phyloP scores from a whole-genome alignment of 2,888 invertebrate species.

The Drosophila helvetica region DNA sequence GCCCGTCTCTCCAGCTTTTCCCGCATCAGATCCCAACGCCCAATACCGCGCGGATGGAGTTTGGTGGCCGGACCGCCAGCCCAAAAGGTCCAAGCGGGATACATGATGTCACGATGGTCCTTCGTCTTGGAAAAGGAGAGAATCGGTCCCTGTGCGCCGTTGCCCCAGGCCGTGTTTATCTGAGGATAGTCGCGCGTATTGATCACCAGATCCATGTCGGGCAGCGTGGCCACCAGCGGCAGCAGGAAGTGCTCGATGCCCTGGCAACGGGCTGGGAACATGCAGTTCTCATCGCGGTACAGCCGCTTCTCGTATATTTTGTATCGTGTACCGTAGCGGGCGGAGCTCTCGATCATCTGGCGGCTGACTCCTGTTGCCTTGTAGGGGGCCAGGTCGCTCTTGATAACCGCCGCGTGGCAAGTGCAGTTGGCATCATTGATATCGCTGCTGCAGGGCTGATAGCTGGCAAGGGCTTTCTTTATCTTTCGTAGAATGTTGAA shows the following conservation, averaged over 20 bases:
- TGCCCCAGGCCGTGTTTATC: conserved; percentile 82
- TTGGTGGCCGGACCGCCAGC: conserved; percentile 98
- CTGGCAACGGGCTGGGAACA: conserved; percentile 95
- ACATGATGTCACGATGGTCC: conserved; percentile 95
- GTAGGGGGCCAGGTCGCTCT: conserved; percentile 89
- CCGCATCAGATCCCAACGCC: conserved; percentile 95
- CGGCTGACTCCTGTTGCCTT: conserved; percentile 88
- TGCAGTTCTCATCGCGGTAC: conserved; percentile 92
- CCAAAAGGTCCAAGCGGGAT: conserved; percentile 99
- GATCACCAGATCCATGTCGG: conserved; percentile 93
- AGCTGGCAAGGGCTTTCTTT: conserved; percentile 84
- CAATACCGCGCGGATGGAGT: conserved; percentile 96
- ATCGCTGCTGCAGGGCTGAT: conserved; percentile 85
- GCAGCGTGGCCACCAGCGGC: conserved; percentile 88
- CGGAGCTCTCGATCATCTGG: conserved; percentile 87
- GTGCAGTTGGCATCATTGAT: conserved; percentile 85
- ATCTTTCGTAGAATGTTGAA: conserved; percentile 84
- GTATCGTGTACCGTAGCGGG: conserved; percentile 89
- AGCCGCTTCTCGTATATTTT: conserved; percentile 92
- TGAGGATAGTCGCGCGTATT: conserved; percentile 98
- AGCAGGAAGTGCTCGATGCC: conserved; percentile 95
- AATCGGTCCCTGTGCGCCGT: conserved; percentile 87
- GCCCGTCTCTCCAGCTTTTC: conserved; percentile 88
- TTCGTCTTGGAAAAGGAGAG: conserved; percentile 96
- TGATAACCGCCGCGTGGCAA: conserved; percentile 88